phyloP scores from a whole-genome alignment of 2,113 vertebrate species.

The Microcebus jonahi region DNA sequence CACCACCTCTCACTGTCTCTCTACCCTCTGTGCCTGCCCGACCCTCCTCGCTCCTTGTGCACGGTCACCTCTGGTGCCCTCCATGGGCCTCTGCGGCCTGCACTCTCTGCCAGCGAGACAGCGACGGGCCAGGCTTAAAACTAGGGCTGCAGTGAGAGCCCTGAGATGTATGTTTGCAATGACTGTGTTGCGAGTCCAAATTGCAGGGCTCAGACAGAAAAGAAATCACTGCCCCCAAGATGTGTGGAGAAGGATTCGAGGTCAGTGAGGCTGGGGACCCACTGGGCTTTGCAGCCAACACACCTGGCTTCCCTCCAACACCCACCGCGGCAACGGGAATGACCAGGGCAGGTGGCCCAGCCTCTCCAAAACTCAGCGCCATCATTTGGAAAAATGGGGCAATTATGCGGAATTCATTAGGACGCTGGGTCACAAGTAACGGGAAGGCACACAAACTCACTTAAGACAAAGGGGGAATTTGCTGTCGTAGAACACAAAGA shows the following conservation, averaged over 20 bases:
- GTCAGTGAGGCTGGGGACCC: too few species aligned
- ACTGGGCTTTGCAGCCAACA: background rate
- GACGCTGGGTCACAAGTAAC: background rate
- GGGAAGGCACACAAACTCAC: background rate
- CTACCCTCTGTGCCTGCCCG: too few species aligned
- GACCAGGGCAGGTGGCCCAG: background rate
- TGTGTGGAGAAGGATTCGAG: background rate
- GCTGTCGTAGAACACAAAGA: background rate
- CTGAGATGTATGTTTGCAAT: background rate
- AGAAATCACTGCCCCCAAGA: background rate
- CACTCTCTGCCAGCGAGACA: background rate
- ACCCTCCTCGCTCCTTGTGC: background rate
- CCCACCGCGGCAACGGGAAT: background rate
- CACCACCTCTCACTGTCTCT: background rate
- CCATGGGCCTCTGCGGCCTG: background rate
- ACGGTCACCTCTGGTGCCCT: background rate
- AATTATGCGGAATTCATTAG: background rate
- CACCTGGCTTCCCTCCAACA: background rate
- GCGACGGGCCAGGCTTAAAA: background rate
- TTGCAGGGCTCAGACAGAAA: background rate
- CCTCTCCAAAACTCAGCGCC: background rate
- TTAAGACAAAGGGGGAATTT: background rate
- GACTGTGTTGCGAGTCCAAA: accelerated
- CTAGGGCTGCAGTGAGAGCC: background rate
- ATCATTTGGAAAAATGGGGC: background rate